Conservation (phyloP, 2,113 vertebrate species). For the Tachuris rubrigastra region DNA sequence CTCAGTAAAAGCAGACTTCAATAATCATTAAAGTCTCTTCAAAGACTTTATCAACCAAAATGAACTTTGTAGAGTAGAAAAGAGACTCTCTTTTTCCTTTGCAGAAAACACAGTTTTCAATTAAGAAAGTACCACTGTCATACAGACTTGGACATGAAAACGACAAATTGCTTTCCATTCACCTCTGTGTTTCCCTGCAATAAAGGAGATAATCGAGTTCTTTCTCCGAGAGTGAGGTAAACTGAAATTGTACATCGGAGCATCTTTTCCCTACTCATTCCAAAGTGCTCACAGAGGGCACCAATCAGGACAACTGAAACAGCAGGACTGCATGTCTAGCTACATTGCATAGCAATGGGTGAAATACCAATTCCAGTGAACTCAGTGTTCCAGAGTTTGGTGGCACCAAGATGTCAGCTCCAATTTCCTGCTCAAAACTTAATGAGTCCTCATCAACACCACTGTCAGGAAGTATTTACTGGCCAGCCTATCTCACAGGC, state of each 20-base stretch:
- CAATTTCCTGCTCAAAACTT: background rate
- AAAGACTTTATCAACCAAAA: background rate
- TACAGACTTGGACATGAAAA: background rate
- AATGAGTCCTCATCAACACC: background rate
- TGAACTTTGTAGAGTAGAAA: background rate
- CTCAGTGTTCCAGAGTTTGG: background rate
- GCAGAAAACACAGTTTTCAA: constrained; percentile 6
- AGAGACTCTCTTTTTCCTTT: constrained; percentile 8
- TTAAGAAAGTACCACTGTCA: background rate
- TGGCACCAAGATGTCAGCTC: background rate
- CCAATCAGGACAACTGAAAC: background rate
- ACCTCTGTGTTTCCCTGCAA: background rate
- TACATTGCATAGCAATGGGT: background rate
- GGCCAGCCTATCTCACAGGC: background rate
- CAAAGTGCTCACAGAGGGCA: background rate
- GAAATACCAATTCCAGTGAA: background rate
- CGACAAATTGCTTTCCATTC: constrained; percentile 12
- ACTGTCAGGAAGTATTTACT: background rate
- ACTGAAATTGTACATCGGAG: background rate
- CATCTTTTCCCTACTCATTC: background rate
- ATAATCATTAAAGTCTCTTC: background rate
- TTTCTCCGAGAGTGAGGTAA: background rate
- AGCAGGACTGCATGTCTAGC: background rate
- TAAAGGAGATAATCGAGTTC: background rate
- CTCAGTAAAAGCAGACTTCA: background rate